phyloP scores from a whole-genome alignment of 1,140 invertebrate species.

The Akabosia matsudoensis region DNA sequence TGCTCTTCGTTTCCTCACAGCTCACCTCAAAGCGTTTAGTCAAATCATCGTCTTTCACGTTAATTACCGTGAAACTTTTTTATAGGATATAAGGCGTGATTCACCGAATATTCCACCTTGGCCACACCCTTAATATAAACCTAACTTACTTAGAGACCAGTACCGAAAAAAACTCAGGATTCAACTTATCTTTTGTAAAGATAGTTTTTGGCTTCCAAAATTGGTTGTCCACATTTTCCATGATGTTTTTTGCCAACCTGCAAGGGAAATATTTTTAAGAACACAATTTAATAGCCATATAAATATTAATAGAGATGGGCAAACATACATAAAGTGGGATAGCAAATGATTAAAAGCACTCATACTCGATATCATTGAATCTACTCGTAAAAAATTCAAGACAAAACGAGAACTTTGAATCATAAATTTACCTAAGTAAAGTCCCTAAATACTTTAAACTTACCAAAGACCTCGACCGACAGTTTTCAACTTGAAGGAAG shows the following conservation, averaged over 20 bases:
- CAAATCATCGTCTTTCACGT: too few relatives aligned
- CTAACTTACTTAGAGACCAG: not conserved
- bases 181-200: slow-evolving; percentile 55
- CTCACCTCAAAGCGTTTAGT: too few relatives aligned
- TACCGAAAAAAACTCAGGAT: not conserved
- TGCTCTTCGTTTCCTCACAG: too few relatives aligned
- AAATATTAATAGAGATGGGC: not conserved
- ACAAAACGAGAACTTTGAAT: too few relatives aligned
- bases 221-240: slow-evolving; percentile 66
- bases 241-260: slow-evolving; percentile 61
- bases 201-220: slow-evolving; percentile 67
- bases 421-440: not conserved
- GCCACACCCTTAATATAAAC: too few relatives aligned
- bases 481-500: slow-evolving; percentile 85
- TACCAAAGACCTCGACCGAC: slow-evolving; percentile 67
- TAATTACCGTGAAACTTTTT: too few relatives aligned
- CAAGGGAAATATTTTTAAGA: too few relatives aligned
- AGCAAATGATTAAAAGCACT: not conserved
- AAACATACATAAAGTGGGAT: not conserved
- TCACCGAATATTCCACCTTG: too few relatives aligned
- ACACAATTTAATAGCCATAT: not conserved
- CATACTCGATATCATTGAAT: not conserved
- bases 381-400: too few relatives aligned
- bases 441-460: not conserved
- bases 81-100: too few relatives aligned